Evolutionary conservation across 2,113 vertebrate species (phyloP).

Genomic region (Todiramphus chloris): DNA sequence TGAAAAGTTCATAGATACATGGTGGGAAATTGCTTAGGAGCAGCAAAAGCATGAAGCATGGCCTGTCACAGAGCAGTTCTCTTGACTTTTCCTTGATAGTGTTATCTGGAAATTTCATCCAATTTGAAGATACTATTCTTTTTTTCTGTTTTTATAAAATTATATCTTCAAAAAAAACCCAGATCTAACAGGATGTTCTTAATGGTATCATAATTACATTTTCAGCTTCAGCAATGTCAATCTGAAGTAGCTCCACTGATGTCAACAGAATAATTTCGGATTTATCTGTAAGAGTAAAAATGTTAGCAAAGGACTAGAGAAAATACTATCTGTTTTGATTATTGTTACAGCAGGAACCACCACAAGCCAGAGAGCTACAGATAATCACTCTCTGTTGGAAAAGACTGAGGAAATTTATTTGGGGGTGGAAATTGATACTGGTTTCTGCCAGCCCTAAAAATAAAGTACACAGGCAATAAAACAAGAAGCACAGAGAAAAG

Average conservation of each 20-base stretch:
- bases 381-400: neutral
- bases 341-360: neutral
- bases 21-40: neutral
- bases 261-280: neutral
- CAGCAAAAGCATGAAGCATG: neutral
- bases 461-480: neutral
- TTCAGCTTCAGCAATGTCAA: neutral
- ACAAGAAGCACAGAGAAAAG: neutral
- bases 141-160: neutral
- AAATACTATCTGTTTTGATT: neutral
- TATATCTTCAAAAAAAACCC: neutral
- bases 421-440: neutral
- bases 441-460: neutral
- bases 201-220: neutral
- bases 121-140: neutral
- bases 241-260: neutral
- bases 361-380: neutral
- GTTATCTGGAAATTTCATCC: neutral
- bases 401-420: neutral
- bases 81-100: neutral
- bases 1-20: neutral
- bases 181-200: neutral
- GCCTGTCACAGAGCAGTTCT: neutral
- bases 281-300: neutral
- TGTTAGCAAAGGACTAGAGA: neutral